These are phyloP conservation scores for Drosophila robusta DNA, from an alignment of 2,888 invertebrate genomes.

Conservation along the genomic window DNA sequence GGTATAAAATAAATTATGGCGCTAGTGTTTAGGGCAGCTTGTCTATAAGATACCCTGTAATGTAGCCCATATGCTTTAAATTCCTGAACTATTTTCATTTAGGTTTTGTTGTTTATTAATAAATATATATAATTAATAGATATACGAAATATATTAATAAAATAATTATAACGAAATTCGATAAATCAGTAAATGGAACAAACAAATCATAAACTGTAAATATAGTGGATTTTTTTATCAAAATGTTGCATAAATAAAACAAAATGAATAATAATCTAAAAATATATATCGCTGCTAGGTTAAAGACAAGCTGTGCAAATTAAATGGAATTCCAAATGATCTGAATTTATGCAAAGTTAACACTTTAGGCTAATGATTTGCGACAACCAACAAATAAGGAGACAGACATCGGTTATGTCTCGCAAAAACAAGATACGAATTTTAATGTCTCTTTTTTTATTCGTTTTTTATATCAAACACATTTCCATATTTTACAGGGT, in stretches of 20 bases:
- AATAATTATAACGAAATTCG: background rate
- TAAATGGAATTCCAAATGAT: slow-evolving; percentile 41
- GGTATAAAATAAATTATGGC: slow-evolving; percentile 3
- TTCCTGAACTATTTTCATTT: too few species aligned
- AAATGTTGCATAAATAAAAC: background rate
- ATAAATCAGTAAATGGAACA: too few species aligned
- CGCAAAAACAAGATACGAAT: slow-evolving; percentile 24
- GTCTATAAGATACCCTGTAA: background rate
- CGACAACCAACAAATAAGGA: slow-evolving; percentile 35
- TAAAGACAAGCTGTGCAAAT: slow-evolving; percentile 38
- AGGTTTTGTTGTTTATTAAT: too few species aligned
- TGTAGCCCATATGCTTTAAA: background rate
- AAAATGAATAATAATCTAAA: slow-evolving; percentile 21
- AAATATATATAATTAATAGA: too few species aligned
- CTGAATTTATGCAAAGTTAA: slow-evolving; percentile 71
- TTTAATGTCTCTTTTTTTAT: slow-evolving; percentile 23
- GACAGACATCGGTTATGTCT: slow-evolving; percentile 34
- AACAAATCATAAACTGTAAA: background rate
- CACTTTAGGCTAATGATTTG: slow-evolving; percentile 71
- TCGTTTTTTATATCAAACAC: background rate
- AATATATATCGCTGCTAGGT: slow-evolving; percentile 16
- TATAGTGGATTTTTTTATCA: background rate
- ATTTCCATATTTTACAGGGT: slow-evolving; percentile 32
- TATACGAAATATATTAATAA: too few species aligned
- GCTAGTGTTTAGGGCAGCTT: background rate